Conservation (phyloP, 1,140 invertebrate species). For the Leptopilina boulardi region DNA sequence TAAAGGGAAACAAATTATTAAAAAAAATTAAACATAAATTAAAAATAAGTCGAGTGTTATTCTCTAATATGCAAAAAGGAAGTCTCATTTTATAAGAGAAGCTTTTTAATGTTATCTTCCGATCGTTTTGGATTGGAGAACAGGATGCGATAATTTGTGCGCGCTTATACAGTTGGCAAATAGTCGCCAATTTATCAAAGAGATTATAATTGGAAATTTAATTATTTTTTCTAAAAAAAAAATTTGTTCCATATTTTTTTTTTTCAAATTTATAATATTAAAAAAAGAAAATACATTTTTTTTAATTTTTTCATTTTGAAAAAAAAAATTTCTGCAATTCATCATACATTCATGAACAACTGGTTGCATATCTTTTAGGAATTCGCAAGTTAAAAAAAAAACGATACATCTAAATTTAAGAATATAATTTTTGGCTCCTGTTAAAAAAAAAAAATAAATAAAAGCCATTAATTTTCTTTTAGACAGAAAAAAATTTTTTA, state of each 20-base stretch:
- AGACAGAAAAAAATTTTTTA: too few species aligned
- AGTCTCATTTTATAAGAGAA: background rate
- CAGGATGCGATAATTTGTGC: conserved; percentile 16
- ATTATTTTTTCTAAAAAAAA: background rate
- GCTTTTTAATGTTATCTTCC: conserved; percentile 11
- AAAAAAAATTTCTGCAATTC: too few species aligned
- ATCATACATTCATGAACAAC: too few species aligned
- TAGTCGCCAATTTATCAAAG: background rate
- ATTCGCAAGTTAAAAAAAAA: too few species aligned
- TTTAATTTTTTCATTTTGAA: too few species aligned
- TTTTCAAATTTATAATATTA: background rate
- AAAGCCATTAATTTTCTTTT: too few species aligned
- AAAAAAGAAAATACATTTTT: too few species aligned
- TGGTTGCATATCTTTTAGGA: too few species aligned
- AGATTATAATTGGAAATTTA: background rate
- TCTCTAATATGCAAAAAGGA: background rate
- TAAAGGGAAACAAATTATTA: background rate
- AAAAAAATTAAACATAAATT: background rate
- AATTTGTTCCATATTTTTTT: background rate
- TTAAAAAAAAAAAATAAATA: too few species aligned
- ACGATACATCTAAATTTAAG: too few species aligned
- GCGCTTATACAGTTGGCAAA: background rate
- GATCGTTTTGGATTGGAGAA: conserved; percentile 1
- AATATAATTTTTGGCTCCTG: too few species aligned
- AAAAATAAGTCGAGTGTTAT: background rate